Base-by-base conservation (phyloP, 2,797 vertebrate species). In the Echiichthys vipera region DNA sequence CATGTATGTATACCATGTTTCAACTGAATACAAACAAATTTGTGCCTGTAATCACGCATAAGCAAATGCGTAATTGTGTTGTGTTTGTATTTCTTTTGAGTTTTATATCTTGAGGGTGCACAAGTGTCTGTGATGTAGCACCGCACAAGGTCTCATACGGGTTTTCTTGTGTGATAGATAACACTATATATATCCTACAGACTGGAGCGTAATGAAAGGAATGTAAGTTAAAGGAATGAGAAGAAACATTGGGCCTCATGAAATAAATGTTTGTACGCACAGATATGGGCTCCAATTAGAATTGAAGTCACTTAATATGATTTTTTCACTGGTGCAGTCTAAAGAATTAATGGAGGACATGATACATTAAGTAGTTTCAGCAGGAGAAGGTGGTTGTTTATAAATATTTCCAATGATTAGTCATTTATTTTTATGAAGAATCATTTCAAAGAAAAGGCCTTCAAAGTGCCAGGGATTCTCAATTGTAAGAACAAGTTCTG, bases 61-160 rank as follows among this genome's bases (percentile, higher is more conserved):
- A 71, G 43, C 2, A 50, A 22, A 56, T 3, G 37, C 36, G 37
- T 55, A 68, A 78, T n/a, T 39, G 62, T 20, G 61, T 14, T 65
- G 54, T 20, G 5, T 69, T 55, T 70, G 71, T 51, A 43, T 59
- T 62, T 55, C 32, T 11, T 74, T 3, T 13, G 20, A 32, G 25
- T 47, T 59, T 51, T 17, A 43, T 29, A 29, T 55, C 34, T 64
- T 7, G 17, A 45, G n/a, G 24, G 40, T 17, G 12, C 36, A 32
- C 34, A 62, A 72, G 34, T 50, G 40, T 57, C 47, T 32, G 30
- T 53, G 14, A 57, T 54, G 34, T 18, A 22, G 7, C 20, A 29
- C 18, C 3, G 5, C 24, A 29, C n/a, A 9, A 6, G 34, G 18
- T 49, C 12, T 11, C 55, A 25, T 46, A 29, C 25, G 27, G 25